Conservation (phyloP, 2,797 vertebrate genomes). For the Babyrousa celebensis region DNA sequence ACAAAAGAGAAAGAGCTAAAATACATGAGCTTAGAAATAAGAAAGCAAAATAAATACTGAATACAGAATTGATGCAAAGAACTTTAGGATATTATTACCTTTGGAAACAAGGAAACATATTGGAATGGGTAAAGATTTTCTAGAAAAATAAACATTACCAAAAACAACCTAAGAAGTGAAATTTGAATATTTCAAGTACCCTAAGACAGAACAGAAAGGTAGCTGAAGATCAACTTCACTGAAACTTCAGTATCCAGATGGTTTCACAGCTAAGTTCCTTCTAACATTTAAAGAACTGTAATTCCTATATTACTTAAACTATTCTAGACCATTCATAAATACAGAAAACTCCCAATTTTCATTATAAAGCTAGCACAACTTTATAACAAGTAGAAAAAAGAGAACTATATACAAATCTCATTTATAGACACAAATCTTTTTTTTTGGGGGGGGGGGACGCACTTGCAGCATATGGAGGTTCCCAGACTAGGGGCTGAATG, state of each 20-base stretch:
- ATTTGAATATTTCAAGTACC: not conserved
- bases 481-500: no score
- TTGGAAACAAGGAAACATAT: slow-evolving; percentile 39
- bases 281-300: not conserved
- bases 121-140: not conserved
- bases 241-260: not conserved
- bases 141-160: slow-evolving; percentile 27
- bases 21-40: not conserved
- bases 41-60: slow-evolving; percentile 9
- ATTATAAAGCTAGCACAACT: not conserved
- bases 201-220: not conserved
- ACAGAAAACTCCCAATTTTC: not conserved
- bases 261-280: slow-evolving; percentile 22
- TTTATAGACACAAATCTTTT: not conserved
- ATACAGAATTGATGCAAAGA: not conserved
- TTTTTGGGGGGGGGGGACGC: not conserved
- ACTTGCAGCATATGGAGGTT: no score
- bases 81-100: not conserved
- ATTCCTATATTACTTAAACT: slow-evolving; percentile 28
- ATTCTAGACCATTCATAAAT: not conserved
- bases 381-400: slow-evolving; percentile 43
- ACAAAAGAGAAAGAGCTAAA: not conserved
- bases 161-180: slow-evolving; percentile 17
- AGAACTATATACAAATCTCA: slow-evolving; percentile 9
- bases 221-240: not conserved